These are phyloP conservation scores for Geotrypetes seraphini DNA, from an alignment of 2,797 vertebrate species.

Conservation along the genomic window DNA sequence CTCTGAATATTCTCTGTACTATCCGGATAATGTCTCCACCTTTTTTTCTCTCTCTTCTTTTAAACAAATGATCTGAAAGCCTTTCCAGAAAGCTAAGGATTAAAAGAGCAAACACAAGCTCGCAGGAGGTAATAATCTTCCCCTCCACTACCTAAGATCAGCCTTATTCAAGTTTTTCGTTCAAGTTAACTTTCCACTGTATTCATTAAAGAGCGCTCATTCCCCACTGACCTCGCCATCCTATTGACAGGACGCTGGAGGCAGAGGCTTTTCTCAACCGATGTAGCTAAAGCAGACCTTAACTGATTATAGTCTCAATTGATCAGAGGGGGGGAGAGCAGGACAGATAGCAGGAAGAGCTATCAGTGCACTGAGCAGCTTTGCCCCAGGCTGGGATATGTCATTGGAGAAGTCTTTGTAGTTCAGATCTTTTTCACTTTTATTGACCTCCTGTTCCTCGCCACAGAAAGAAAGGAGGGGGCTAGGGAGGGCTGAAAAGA, in stretches of 20 bases:
- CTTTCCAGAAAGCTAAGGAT: neutral
- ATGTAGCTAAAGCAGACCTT: slow-evolving; percentile 71
- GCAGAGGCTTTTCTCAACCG: slow-evolving; percentile 45
- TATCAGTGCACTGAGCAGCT: slow-evolving; percentile 61
- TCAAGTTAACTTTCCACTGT: neutral
- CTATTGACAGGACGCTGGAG: slow-evolving; percentile 12
- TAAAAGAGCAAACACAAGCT: fast-evolving
- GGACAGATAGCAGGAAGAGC: slow-evolving; percentile 43
- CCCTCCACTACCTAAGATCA: neutral
- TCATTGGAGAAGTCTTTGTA: slow-evolving; percentile 66
- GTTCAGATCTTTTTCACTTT: slow-evolving; percentile 39
- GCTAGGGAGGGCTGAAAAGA: slow-evolving; percentile 17
- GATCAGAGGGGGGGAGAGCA: slow-evolving; percentile 35
- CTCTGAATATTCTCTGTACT: no score
- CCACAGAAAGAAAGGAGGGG: neutral
- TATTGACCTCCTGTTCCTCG: slow-evolving; percentile 11
- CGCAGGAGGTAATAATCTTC: neutral
- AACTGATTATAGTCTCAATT: slow-evolving; percentile 66
- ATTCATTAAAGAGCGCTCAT: slow-evolving; percentile 14
- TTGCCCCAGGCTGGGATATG: slow-evolving; percentile 58
- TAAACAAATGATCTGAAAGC: no score
- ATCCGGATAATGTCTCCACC: no score
- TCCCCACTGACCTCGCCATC: slow-evolving; percentile 14
- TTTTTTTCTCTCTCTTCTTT: no score
- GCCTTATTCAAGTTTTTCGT: neutral